phyloP scores from a whole-genome alignment of 2,113 vertebrate genomes.

The Eonycteris spelaea region DNA sequence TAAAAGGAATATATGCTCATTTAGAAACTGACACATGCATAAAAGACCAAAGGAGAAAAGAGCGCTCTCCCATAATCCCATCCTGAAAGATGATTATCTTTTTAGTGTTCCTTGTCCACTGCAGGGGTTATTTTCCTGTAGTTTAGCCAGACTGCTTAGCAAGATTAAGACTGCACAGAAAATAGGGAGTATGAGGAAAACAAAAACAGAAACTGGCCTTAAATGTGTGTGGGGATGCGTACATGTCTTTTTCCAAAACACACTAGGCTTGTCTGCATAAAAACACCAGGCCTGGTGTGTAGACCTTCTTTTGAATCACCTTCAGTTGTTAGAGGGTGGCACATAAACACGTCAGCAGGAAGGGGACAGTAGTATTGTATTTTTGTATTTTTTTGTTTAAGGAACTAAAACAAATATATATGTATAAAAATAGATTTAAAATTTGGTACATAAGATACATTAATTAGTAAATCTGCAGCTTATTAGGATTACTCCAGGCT shows the following conservation, averaged over 20 bases:
- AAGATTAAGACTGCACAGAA: not conserved
- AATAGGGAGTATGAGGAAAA: not conserved
- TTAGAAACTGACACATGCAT: not conserved
- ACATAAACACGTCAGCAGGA: not conserved
- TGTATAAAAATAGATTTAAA: constrained; percentile 30
- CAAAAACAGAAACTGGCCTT: not conserved
- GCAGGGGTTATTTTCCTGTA: constrained; percentile 4
- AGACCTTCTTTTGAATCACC: not conserved
- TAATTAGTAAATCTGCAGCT: not conserved
- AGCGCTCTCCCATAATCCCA: not conserved
- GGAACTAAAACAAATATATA: not conserved
- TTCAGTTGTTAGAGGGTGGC: not conserved
- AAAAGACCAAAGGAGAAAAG: constrained; percentile 31
- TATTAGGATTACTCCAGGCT: not conserved
- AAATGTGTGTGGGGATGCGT: not conserved
- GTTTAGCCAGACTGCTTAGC: not conserved
- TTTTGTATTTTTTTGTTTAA: not conserved
- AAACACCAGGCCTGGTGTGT: not conserved
- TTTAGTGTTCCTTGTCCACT: not conserved
- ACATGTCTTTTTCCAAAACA: not conserved
- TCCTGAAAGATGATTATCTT: not conserved
- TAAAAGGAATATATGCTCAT: not conserved
- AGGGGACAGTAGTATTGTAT: not conserved
- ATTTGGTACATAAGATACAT: not conserved
- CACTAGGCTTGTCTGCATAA: not conserved